Base-by-base conservation (phyloP, 2,888 invertebrate genomes). In the Catotricha subobsoleta region DNA sequence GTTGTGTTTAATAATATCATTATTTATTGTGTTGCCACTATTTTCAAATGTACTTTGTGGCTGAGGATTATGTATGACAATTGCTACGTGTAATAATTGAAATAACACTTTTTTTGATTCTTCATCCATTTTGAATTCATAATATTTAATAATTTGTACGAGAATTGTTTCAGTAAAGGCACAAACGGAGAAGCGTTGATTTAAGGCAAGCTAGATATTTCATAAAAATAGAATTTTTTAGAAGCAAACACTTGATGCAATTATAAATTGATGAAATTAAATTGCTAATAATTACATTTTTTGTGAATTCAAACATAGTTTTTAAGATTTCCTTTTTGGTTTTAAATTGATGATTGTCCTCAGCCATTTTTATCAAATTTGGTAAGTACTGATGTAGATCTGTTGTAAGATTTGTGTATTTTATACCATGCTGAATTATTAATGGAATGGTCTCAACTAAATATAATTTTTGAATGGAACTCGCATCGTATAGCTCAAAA, bases 81-180 rank as follows among this genome's bases (percentile, higher is more conserved):
- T 31, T 16, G 40, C 15, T 9, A 40, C 3, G 8, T 40, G 40
- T 12, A 33, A 15, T 34, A 30, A 10, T 25, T 37, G 30, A 16
- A 16, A 2, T 4, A 36, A 19, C 7, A 13, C 18, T 12, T 31
- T 31, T 19, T 42, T 42, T 18, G 30, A 15, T n/a, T 42, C 42
- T n/a, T 23, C 31, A 19, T 33, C 42, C 23, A 38, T n/a, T 23
- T 37, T 21, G 9, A 20, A 13, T 15, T 37, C 18, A 38, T 31
- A 42, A 7, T 15, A 8, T 37, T 33, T 38, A 7, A 38, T n/a
- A 4, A 38, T 18, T 5, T 19, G 10, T 2, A 19, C 37, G 3
- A 42, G 20, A 29, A 42, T 12, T 2, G 18, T 19, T n/a, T 42
- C 42, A 3, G 37, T 42, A 27, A 42, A 38, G n/a, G 18, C 38